Base-by-base conservation (phyloP, 2,113 vertebrate species). In the Grammomys surdaster region DNA sequence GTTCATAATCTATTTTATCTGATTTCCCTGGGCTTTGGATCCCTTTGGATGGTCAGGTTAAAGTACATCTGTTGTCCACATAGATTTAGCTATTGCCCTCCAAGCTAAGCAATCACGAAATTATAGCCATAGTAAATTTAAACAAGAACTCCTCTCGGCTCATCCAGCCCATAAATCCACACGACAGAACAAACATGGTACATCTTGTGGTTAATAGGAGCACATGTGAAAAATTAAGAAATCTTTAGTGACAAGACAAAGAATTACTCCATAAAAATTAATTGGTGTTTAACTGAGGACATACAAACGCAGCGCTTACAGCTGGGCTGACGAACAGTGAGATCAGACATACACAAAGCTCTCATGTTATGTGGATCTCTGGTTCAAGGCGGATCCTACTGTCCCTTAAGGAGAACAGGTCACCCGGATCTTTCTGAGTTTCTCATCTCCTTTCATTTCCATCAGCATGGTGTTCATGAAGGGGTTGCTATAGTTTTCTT, bases 161-260 rank as follows among this genome's bases (percentile, higher is more conserved):
- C 14, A 51, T 91, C 85, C 89, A 93, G 93, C 91, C 97, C 96
- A n/a, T 97, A 97, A 98, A 97, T 97, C 96, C 94, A 90, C 92
- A 84, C 82, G 94, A 95, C 94, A 97, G 94, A 92, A 93, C 90
- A 97, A 97, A 97, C 82, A 97, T 82, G 76, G 75, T 81, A 60
- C 89, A 85, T 95, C 80, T 76, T 94, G 93, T 60, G 91, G 96
- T 96, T 95, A 73, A 97, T 92, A 75, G 28, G 94, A 97, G 94
- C 98, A 97, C 85, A 95, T 97, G 98, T 96, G 91, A 97, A 93
- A 95, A 97, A 95, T 97, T 97, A 97, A 95, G 91, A 95, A 96
- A 91, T 97, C 80, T 96, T 97, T 96, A 58, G 95, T 97, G 94
- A 96, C 91, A 93, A 97, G 96, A 97, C 94, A 96, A 95, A 96